Conservation (phyloP, 2,888 invertebrate genomes). For the Drosophila putrida region DNA sequence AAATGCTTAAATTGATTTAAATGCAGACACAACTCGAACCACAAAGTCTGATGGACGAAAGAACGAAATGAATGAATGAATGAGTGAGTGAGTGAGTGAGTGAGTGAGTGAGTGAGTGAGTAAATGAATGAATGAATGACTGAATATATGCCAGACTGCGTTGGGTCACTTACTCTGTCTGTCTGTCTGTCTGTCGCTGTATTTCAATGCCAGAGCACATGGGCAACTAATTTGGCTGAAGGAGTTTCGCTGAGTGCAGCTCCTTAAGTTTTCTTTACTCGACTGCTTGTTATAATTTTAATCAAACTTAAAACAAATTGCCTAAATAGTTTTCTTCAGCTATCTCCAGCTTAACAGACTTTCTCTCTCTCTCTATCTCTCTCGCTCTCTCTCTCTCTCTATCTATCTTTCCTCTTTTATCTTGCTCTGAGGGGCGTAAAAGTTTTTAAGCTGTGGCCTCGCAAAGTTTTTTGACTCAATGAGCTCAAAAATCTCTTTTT, state of each 20-base stretch:
- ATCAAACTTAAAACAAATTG: slow-evolving; percentile 70
- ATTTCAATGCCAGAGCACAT: slow-evolving; percentile 45
- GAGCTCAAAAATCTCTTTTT: slow-evolving; percentile 81
- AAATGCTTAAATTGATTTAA: slow-evolving; percentile 80
- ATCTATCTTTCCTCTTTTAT: no score
- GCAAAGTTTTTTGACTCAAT: slow-evolving; percentile 74
- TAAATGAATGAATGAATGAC: slow-evolving; percentile 5
- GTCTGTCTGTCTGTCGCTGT: slow-evolving; percentile 8
- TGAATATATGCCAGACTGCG: slow-evolving; percentile 31
- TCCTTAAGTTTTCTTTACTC: slow-evolving; percentile 4
- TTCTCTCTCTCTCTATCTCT: neutral
- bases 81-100: slow-evolving; percentile 38
- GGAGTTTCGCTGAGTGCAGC: neutral
- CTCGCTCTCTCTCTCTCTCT: neutral
- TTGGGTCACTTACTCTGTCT: slow-evolving; percentile 34
- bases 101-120: slow-evolving; percentile 36
- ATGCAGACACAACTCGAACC: slow-evolving; percentile 69
- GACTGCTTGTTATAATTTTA: slow-evolving; percentile 65
- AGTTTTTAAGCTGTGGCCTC: slow-evolving; percentile 64
- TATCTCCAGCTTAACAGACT: slow-evolving; percentile 15
- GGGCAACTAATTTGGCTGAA: slow-evolving; percentile 52
- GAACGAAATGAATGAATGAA: slow-evolving; percentile 33
- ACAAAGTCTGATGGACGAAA: slow-evolving; percentile 47
- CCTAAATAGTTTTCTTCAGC: slow-evolving; percentile 60
- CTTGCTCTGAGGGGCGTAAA: slow-evolving; percentile 36